Evolutionary conservation across 2,797 vertebrate genomes (phyloP).

Genomic region (Adrianichthys oophorus): DNA sequence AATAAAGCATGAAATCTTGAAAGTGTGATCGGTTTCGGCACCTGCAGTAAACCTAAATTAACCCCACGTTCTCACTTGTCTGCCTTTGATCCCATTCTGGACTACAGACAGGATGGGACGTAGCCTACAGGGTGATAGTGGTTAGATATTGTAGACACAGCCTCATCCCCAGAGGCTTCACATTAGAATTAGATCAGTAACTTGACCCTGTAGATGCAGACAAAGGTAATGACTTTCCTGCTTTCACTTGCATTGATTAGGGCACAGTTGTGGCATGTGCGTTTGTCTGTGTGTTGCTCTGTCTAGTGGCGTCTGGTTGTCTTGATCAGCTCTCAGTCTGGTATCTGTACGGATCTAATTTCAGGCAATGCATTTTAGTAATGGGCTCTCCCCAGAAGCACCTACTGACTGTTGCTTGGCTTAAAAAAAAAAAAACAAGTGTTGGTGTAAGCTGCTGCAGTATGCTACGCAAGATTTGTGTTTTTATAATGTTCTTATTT

Average conservation of each 20-base stretch:
- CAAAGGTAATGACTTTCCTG: conserved; percentile 80
- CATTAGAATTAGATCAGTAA: conserved; percentile 78
- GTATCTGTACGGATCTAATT: conserved; percentile 81
- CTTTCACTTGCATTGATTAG: conserved; percentile 79
- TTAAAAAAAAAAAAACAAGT: conserved; percentile 34
- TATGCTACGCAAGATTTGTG: conserved; percentile 1
- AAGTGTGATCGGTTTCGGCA: conserved; percentile 14
- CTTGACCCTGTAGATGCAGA: conserved; percentile 77
- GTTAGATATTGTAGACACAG: conserved; percentile 57
- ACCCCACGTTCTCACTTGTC: conserved; percentile 23
- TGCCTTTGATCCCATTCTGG: conserved; percentile 37
- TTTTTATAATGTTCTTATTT: conserved; percentile 26
- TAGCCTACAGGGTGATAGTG: conserved; percentile 57
- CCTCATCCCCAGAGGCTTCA: conserved; percentile 57
- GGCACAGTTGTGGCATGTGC: conserved; percentile 54
- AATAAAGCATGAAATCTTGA: conserved; percentile 8
- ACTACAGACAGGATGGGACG: conserved; percentile 59
- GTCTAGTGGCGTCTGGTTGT: conserved; percentile 84
- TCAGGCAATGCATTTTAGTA: conserved; percentile 82
- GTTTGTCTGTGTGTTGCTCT: conserved; percentile 44
- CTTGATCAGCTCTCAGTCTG: conserved; percentile 85
- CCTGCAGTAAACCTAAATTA: conserved; percentile 18
- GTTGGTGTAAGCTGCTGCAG: conserved; percentile 28
- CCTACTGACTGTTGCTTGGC: conserved; percentile 29
- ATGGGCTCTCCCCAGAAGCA: conserved; percentile 61